Conservation (phyloP, 2,797 vertebrate species). For the Sarcoramphus papa region DNA sequence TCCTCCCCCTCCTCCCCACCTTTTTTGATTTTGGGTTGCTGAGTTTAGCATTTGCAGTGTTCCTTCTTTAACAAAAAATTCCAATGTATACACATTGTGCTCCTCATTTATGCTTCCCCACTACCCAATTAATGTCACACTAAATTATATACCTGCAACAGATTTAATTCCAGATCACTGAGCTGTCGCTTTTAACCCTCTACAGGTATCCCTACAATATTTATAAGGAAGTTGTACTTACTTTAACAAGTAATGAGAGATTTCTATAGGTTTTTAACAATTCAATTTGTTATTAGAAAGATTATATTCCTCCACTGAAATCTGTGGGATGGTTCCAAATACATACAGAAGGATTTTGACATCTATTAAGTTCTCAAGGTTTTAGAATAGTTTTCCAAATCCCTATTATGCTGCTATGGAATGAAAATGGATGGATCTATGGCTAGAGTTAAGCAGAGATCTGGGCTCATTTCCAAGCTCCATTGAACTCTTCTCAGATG, state of each 20-base stretch:
- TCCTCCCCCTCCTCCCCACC: fast-evolving
- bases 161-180: constrained; percentile 62
- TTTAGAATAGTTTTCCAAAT: constrained; percentile 44
- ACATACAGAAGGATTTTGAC: background rate
- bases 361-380: constrained; percentile 30
- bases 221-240: constrained; percentile 44
- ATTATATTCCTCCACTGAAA: background rate
- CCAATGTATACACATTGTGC: background rate
- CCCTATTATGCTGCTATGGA: constrained; percentile 5
- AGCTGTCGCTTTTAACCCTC: constrained; percentile 48
- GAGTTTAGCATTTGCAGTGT: background rate
- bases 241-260: constrained; percentile 19
- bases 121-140: constrained; percentile 63
- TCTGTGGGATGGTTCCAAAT: background rate
- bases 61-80: constrained; percentile 27
- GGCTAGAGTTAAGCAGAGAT: constrained; percentile 41
- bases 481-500: constrained; percentile 32
- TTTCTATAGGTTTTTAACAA: constrained; percentile 19
- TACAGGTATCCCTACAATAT: constrained; percentile 39
- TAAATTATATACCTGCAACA: constrained; percentile 64
- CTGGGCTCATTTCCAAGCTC: constrained; percentile 53
- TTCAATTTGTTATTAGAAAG: background rate
- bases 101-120: constrained; percentile 61
- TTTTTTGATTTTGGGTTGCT: constrained; percentile 1
- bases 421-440: constrained; percentile 54